Evolutionary conservation across 2,888 invertebrate genomes (phyloP).

Genomic region (Orthosia gothica): DNA sequence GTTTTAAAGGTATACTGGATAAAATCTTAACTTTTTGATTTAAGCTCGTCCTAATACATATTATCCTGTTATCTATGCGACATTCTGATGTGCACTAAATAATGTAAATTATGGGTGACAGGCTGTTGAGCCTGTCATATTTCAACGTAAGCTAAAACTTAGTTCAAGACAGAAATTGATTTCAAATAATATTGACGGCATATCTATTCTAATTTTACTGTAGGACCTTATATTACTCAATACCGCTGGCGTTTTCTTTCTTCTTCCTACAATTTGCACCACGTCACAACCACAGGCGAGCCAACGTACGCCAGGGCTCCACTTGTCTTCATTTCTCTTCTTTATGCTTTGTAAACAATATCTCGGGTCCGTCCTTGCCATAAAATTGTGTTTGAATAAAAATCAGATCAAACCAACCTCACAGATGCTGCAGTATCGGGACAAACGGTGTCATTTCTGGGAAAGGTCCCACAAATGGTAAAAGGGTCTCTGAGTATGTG

Average conservation of each 20-base stretch:
- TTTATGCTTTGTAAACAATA: conserved; percentile 81
- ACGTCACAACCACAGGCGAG: conserved; percentile 68
- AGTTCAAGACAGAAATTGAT: no score
- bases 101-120: no score
- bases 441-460: conserved; percentile 32
- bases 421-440: conserved; percentile 42
- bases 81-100: no score
- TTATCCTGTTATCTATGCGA: no score
- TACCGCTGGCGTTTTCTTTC: neutral
- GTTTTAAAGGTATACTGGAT: no score
- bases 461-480: conserved; percentile 26
- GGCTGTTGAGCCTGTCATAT: no score
- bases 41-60: no score
- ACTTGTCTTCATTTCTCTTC: conserved; percentile 78
- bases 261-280: conserved; percentile 49
- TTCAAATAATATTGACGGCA: no score
- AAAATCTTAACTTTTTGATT: no score
- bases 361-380: conserved; percentile 62
- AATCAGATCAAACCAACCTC: conserved; percentile 67
- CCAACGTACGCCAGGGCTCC: conserved; percentile 73
- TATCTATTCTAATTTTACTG: no score
- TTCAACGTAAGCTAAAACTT: no score
- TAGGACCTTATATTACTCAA: no score
- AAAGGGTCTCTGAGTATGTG: conserved; percentile 32
- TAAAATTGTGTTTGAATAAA: conserved; percentile 73